A percentile compares a stretch with the other conserved stretches of the same genome.
phyloP scores from a whole-genome alignment of 2,797 vertebrate genomes.

The Pachyuromys duprasi region DNA sequence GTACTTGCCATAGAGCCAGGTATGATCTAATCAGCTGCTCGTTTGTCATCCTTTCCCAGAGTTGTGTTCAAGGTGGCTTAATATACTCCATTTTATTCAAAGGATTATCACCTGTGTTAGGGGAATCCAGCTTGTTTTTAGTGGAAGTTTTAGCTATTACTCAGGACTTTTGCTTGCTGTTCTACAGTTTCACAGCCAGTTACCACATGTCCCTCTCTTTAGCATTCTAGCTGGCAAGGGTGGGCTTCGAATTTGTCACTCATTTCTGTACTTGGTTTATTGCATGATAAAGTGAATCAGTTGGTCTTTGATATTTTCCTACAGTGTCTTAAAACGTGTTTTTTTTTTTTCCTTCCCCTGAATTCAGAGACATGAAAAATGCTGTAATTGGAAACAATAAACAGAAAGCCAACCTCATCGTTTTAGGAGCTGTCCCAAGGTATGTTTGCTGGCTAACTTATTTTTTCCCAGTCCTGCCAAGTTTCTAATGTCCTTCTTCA shows the following conservation, averaged over 20 bases:
- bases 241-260: slow-evolving; percentile 38
- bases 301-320: slow-evolving; percentile 77
- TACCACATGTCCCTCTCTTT: background rate
- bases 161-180: background rate
- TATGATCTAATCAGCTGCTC: background rate
- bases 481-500: slow-evolving; percentile 71
- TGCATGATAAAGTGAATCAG: slow-evolving; percentile 33
- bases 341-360: slow-evolving; percentile 84
- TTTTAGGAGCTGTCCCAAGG: slow-evolving; percentile 99
- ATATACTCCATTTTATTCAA: background rate
- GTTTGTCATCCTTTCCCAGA: background rate
- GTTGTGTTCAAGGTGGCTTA: background rate
- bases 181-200: background rate
- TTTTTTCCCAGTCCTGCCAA: slow-evolving; percentile 81
- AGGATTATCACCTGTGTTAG: background rate
- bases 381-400: slow-evolving; percentile 99
- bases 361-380: slow-evolving; percentile 99
- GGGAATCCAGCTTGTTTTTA: background rate
- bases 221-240: background rate
- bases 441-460: slow-evolving; percentile 85
- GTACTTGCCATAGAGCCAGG: background rate
- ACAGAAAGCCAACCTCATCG: slow-evolving; percentile 99
- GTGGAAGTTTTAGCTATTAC: background rate
- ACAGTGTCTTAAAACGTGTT: slow-evolving; percentile 82
- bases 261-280: slow-evolving; percentile 7